Base-by-base conservation (phyloP, 1,140 invertebrate genomes). In the Drosophila azteca region DNA sequence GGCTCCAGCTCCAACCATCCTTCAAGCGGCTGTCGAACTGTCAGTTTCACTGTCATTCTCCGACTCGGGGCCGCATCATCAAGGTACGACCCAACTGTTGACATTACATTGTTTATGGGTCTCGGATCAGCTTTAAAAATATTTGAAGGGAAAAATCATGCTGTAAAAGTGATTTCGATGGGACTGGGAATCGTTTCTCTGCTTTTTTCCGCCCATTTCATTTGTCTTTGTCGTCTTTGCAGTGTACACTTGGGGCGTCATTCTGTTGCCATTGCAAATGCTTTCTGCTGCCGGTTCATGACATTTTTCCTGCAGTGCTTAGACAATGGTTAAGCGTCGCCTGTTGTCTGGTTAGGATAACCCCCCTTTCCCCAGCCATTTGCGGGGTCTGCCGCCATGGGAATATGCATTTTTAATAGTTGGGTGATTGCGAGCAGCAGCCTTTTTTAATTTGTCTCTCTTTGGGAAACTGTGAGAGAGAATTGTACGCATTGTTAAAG, bases 281-380 rank as follows among this genome's bases (percentile, higher is more conserved):
- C 67, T 85, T 84, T 81, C 72, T 77, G 63, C 67, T 66, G 60
- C 72, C 63, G 81, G 39, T 85, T 84, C 82, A 81, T 84, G 80
- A 75, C 83, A 81, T 85, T 77, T 77, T 73, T 77, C 80, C 81
- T 50, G 64, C 73, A 85, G 80, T 79, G 73, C 68, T 77, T 73
- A 85, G 73, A 84, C 80, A 84, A 84, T 84, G 72, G 80, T 81
- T 84, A 85, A 85, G 57, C 78, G 57, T 60, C 74, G 60, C 49
- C 76, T 50, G 29, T 57, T 20, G 49, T 41, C 41, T 44, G 15
- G 15, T 7, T 35, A 39, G 58, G 68, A 51, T 73, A 41, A 46
- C 58, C 63, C 13, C 68, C 52, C 50, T 52, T 66, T 29, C 51
- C 50, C 22, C 53, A 54, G 54, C 63, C 43, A 60, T 9, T 9